Conservation (phyloP, 2,113 vertebrate genomes). For the Dromas ardeola region DNA sequence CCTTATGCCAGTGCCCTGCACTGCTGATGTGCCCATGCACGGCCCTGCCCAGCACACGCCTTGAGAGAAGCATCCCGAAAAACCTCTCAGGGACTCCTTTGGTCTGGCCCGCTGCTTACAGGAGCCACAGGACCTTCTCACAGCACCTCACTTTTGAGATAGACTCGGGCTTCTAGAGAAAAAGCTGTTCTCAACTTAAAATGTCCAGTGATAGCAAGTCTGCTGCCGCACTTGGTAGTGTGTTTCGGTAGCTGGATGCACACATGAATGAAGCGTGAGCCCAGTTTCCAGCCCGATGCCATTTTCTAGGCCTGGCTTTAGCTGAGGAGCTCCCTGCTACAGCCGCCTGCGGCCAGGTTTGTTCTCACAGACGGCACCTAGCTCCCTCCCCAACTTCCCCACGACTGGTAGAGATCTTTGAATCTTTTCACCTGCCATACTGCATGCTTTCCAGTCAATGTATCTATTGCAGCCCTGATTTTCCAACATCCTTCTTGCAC, state of each 20-base stretch:
- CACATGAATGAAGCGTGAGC: not conserved
- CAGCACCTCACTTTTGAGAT: not conserved
- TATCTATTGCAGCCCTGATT: not conserved
- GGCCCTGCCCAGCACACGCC: not conserved
- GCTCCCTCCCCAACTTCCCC: not conserved
- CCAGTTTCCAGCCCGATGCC: not conserved
- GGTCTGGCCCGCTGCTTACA: not conserved
- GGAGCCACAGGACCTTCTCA: rapidly evolving
- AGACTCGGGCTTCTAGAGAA: not conserved
- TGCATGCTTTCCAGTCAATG: not conserved
- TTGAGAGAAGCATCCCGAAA: not conserved
- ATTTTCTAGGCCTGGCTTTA: not conserved
- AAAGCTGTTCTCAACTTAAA: not conserved
- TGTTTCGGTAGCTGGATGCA: not conserved
- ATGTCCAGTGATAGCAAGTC: too few relatives aligned
- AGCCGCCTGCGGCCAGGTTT: not conserved
- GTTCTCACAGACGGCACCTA: not conserved
- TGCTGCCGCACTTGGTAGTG: rapidly evolving
- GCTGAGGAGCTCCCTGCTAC: not conserved
- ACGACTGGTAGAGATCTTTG: rapidly evolving
- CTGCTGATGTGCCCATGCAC: not conserved
- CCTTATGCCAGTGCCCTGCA: rapidly evolving
- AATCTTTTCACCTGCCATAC: not conserved
- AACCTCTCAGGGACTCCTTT: not conserved
- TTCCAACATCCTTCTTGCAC: not conserved